Base-by-base conservation (phyloP, 2,113 vertebrate species). In the Sisor rabdophorus region DNA sequence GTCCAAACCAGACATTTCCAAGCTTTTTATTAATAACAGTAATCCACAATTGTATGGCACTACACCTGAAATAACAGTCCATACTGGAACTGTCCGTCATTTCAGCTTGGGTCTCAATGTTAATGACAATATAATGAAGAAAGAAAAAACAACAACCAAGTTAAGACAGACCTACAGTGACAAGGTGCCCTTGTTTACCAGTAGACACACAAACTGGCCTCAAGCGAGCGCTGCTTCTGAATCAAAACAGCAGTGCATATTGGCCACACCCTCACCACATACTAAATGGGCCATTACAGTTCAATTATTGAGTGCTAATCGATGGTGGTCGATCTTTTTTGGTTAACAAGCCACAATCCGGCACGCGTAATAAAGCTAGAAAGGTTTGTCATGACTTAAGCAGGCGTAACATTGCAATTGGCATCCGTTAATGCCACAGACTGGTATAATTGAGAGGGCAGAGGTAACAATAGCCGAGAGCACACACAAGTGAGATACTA, bases 131-230 rank as follows among this genome's bases (percentile, higher is more conserved):
- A 12, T 55, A 48, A 72, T 32, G 32, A 64, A 64, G 12, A 4
- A 54, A 74, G 63, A 36, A 24, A 28, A 13, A 22, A 74, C 22
- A 79, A 63, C 68, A 63, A 73, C 67, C 22, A 12, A 58, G 50
- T 67, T 71, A 71, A 76, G 79, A 47, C 65, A 63, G 47, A 52
- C 48, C 56, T 22, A 67, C 48, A 76, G 73, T 76, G 79, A 71
- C 76, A 71, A 80, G 79, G 67, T 80, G 79, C 79, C 79, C 79
- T 80, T 80, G 79, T 76, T 80, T 80, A 80, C 73, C 53, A 24
- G 65, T 24, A 67, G 63, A 79, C 69, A 73, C 50, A 30, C 20
- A 59, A 20, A 3, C 48, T 63, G 67, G 58, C 59, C 50, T 24
- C 30, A 52, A 76, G 73, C 79, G 67, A 76, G 58, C n/a, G 32